phyloP scores from a whole-genome alignment of 2,888 invertebrate genomes.

The Synanthedon vespiformis region DNA sequence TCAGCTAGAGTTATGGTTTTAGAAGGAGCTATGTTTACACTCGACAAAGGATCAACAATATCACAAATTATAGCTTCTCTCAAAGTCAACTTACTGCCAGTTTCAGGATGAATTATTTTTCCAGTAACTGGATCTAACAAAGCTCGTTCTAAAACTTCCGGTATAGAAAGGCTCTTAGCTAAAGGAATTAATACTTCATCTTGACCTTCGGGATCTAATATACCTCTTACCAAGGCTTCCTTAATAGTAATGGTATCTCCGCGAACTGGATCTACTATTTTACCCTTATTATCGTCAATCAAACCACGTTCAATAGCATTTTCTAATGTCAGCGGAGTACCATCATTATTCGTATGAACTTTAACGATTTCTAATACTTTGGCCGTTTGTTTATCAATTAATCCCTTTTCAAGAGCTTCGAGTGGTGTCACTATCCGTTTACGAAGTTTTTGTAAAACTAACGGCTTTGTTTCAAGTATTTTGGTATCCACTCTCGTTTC shows the following conservation, averaged over 20 bases:
- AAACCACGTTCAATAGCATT: conserved; percentile 80
- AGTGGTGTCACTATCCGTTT: conserved; percentile 80
- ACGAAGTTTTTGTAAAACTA: conserved; percentile 81
- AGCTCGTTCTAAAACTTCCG: conserved; percentile 88
- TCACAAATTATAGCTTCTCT: conserved; percentile 90
- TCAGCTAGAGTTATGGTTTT: conserved; percentile 79
- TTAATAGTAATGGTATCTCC: conserved; percentile 84
- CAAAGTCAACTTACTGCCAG: conserved; percentile 81
- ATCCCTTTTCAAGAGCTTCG: conserved; percentile 82
- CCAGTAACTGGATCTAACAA: conserved; percentile 79
- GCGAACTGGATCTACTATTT: conserved; percentile 85
- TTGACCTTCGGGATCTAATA: conserved; percentile 81
- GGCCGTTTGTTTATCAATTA: conserved; percentile 83
- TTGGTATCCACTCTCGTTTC: conserved; percentile 70
- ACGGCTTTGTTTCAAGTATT: conserved; percentile 75
- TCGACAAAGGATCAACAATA: conserved; percentile 85
- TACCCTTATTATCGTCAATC: conserved; percentile 80
- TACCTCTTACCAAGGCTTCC: conserved; percentile 86
- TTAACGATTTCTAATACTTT: conserved; percentile 74
- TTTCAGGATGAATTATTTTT: conserved; percentile 89
- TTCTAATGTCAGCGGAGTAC: conserved; percentile 75
- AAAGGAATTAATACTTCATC: conserved; percentile 84
- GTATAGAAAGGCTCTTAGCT: conserved; percentile 83
- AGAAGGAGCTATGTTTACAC: conserved; percentile 73
- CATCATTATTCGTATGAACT: conserved; percentile 68